Evolutionary conservation across 2,888 invertebrate species (phyloP).

Genomic region (Aradus depressus): DNA sequence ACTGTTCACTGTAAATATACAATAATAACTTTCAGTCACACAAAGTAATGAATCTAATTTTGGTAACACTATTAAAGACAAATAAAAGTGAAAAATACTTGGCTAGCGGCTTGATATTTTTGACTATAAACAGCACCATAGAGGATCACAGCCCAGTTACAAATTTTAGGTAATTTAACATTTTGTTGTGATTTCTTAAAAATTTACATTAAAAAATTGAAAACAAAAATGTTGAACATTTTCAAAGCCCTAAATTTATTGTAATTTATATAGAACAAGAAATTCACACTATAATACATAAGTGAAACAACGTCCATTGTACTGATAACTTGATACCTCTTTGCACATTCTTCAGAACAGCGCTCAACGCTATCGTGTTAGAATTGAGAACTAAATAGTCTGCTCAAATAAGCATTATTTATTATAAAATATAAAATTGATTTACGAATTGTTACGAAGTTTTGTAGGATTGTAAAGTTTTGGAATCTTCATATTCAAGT

Average conservation of each 20-base stretch:
- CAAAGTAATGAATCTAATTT: conserved; percentile 10
- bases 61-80: conserved; percentile 18
- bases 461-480: neutral
- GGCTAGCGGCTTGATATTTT: conserved; percentile 29
- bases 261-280: neutral
- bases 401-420: conserved; percentile 11
- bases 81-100: conserved; percentile 25
- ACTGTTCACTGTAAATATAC: neutral
- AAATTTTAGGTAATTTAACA: conserved; percentile 11
- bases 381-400: conserved; percentile 4
- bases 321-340: conserved; percentile 5
- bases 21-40: neutral
- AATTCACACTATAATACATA: neutral
- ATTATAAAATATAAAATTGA: too few species aligned
- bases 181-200: conserved; percentile 32
- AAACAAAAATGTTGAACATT: neutral
- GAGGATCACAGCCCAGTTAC: conserved; percentile 31
- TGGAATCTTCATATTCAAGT: neutral
- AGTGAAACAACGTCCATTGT: neutral
- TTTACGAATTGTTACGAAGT: too few species aligned
- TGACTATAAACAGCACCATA: conserved; percentile 31
- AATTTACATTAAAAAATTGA: too few species aligned
- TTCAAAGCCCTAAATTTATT: neutral
- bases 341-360: conserved; percentile 8
- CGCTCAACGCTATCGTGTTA: conserved; percentile 14